Conservation (phyloP, 1,140 invertebrate genomes). For the Bombus cullumanus region DNA sequence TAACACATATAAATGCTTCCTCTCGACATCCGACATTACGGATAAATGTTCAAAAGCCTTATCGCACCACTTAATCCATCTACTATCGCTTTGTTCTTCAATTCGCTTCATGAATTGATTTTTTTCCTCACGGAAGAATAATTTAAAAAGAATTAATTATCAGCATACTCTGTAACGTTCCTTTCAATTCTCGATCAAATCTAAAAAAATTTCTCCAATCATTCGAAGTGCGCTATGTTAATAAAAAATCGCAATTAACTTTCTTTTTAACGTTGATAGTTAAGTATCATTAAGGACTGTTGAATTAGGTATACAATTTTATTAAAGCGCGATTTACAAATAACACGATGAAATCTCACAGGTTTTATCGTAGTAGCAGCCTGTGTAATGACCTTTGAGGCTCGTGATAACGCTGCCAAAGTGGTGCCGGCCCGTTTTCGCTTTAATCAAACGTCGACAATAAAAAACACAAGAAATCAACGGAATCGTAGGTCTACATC, state of each 20-base stretch:
- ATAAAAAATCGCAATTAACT: too few relatives aligned
- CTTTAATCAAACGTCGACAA: slow-evolving; percentile 83
- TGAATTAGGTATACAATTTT: not conserved
- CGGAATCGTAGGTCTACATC: slow-evolving; percentile 81
- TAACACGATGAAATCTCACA: slow-evolving; percentile 77
- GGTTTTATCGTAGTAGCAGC: slow-evolving; percentile 96
- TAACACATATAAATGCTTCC: not conserved
- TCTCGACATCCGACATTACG: not conserved
- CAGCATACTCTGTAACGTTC: not conserved
- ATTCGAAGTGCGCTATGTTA: not conserved
- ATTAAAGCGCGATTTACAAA: not conserved
- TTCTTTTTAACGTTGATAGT: too few relatives aligned
- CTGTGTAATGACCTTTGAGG: slow-evolving; percentile 97
- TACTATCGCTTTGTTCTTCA: not conserved
- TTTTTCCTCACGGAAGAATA: not conserved
- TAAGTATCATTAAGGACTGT: not conserved
- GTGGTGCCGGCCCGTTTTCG: slow-evolving; percentile 91
- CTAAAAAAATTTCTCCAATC: not conserved
- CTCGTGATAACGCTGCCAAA: slow-evolving; percentile 93
- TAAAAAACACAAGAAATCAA: slow-evolving; percentile 77
- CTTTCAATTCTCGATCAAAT: not conserved
- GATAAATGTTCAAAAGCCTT: not conserved
- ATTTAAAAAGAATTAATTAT: not conserved
- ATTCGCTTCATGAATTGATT: not conserved
- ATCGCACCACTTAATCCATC: not conserved